Base-by-base conservation (phyloP, 2,888 invertebrate genomes). In the Philonicus albiceps region DNA sequence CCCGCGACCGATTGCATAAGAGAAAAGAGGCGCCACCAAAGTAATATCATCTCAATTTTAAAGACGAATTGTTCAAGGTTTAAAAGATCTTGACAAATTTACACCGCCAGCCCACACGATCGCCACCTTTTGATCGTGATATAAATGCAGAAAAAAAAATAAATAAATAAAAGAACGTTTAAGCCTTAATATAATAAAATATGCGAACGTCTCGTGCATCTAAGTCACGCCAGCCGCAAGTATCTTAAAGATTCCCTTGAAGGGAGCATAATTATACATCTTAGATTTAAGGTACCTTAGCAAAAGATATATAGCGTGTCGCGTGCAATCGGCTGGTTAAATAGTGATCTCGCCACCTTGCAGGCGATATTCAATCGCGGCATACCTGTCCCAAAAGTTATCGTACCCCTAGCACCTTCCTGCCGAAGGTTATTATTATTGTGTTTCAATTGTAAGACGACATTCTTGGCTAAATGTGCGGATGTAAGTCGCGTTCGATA, bases 31-130 rank as follows among this genome's bases (percentile, higher is more conserved):
- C 81, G 81, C 81, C 81, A 81, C 55, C 3, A 43, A 81, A 34
- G 55, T 34, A 81, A 81, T 81, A 64, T 81, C 81, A 81, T 81
- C 64, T 55, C 81, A 64, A 55, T 81, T 64, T 64, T 34, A 81
- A 80, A 43, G 64, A 55, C 64, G 53, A 55, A 27, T 6, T 81
- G 22, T 27, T 64, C 81, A 81, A 81, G 81, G 81, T 34, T 73
- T 73, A 43, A 43, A 13, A n/a, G 64, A 53, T 53, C 49, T 53
- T 6, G 49, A 64, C 64, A 64, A 64, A 64, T 64, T 64, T 22
- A 64, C 64, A 64, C 64, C 22, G 22, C 27, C 64, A 27, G 22
- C 64, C 64, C 11, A 64, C 64, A 22, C 64, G 22, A 19, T 27
- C 64, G 64, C 64, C 27, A 64, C 64, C 64, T 64, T 64, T 64